Base-by-base conservation (phyloP, 2,113 vertebrate species). In the Rostratula benghalensis region DNA sequence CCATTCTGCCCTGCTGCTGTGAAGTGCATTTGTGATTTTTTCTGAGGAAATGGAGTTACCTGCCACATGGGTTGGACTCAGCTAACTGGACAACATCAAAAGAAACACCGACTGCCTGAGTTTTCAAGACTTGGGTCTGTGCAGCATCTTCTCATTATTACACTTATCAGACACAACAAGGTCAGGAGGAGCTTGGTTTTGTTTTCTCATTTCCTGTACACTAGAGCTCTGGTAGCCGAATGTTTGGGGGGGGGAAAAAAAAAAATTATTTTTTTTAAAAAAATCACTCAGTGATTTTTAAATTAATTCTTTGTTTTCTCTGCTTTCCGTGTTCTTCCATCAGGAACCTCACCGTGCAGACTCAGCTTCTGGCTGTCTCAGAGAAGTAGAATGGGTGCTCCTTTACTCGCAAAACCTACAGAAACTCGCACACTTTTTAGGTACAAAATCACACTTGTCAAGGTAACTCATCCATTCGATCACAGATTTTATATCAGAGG, bases 311-410 rank as follows among this genome's bases (percentile, higher is more conserved):
- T 68, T 89, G 46, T 60, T 84, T 12, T 8, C n/a, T 68, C 41
- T 39, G 22, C 20, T 68, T 70, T 89, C 48, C 15, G n/a, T 83
- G 19, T 68, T 54, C 64, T 67, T 71, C 41, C 25, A 37, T 5
- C 6, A 24, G n/a, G 46, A 89, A 31, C 12, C 20, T 45, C 14
- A n/a, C 46, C 37, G 53, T 39, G 37, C 13, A 71, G 39, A 64
- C 31, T 10, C 60, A 83, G 64, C 7, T 75, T 53, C 67, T 12
- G 33, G 43, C 31, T 35, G 27, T 27, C 51, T 56, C 56, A 68
- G 39, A 53, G 10, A 59, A 63, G 6, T 9, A 18, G 2, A 67
- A 69, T 5, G 30, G 31, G 14, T 0, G 0, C 23, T 91, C 24
- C 45, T 39, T 37, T 27, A 83, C 22, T 39, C 78, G 12, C 13